Evolutionary conservation across 2,888 invertebrate species (phyloP).

Genomic region (Acleris sparsana): DNA sequence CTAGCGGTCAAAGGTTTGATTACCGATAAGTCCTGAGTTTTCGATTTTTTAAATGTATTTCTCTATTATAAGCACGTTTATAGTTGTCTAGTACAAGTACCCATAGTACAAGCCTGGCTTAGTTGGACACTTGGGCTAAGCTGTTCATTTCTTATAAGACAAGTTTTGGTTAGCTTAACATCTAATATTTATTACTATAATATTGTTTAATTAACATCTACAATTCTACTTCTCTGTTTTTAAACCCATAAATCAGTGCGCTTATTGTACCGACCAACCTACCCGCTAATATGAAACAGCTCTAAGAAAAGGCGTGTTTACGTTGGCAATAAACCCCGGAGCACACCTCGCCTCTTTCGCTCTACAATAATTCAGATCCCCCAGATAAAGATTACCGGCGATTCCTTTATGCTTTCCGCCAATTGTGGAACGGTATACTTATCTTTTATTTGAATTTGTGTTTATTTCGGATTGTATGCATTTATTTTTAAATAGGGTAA

Average conservation of each 20-base stretch:
- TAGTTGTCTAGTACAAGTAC: too few species aligned
- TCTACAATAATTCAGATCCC: constrained; percentile 9
- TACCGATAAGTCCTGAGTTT: too few species aligned
- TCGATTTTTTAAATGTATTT: too few species aligned
- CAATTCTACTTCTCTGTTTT: too few species aligned
- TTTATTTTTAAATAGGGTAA: not conserved
- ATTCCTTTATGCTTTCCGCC: constrained; percentile 16
- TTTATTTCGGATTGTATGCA: not conserved
- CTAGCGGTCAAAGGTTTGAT: too few species aligned
- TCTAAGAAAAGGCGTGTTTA: constrained; percentile 50
- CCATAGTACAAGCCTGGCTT: too few species aligned
- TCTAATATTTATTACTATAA: too few species aligned
- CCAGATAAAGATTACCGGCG: constrained; percentile 20
- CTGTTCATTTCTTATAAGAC: too few species aligned
- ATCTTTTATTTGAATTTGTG: not conserved
- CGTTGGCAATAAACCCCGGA: constrained; percentile 53
- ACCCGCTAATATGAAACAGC: constrained; percentile 43
- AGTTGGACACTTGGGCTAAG: too few species aligned
- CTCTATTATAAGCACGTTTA: too few species aligned
- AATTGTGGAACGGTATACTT: constrained; percentile 2
- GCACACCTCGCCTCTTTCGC: constrained; percentile 44
- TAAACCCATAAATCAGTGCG: constrained; percentile 4
- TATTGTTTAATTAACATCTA: too few species aligned
- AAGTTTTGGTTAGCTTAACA: too few species aligned
- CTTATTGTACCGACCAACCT: not conserved